Conservation (phyloP, 2,888 invertebrate genomes). For the Podotricha telesiphe region DNA sequence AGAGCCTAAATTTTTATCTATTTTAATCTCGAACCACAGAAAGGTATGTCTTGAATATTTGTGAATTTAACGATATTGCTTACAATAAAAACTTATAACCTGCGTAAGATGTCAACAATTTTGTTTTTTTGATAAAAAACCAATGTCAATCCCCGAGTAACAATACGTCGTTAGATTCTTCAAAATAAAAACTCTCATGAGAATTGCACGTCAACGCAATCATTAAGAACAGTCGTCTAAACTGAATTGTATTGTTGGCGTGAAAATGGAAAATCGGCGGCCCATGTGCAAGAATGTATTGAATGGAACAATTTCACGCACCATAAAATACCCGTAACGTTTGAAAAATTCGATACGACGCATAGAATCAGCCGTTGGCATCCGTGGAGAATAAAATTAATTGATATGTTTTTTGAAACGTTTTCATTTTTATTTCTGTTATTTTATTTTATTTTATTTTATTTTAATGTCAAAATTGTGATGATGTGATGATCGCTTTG, state of each 20-base stretch:
- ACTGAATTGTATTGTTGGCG: conserved; percentile 71
- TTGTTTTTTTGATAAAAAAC: conserved; percentile 11
- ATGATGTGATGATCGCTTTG: conserved; percentile 12
- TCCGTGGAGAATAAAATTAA: conserved; percentile 80
- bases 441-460: conserved; percentile 22
- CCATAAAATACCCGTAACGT: conserved; percentile 73
- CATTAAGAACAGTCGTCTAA: conserved; percentile 69
- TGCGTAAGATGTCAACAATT: background rate
- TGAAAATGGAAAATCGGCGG: conserved; percentile 77
- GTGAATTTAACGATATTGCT: background rate
- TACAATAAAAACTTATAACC: background rate
- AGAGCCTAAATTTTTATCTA: too few relatives aligned
- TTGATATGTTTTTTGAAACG: conserved; percentile 77
- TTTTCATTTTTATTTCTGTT: conserved; percentile 37
- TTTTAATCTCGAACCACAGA: too few relatives aligned
- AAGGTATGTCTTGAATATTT: too few relatives aligned
- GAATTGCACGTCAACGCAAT: conserved; percentile 61
- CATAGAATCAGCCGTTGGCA: conserved; percentile 68
- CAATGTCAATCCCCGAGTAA: conserved; percentile 24
- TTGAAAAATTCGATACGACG: conserved; percentile 65
- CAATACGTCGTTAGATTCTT: conserved; percentile 47
- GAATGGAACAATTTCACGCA: conserved; percentile 80
- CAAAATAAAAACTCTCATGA: conserved; percentile 54
- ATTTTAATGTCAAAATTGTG: conserved; percentile 8
- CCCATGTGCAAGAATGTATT: conserved; percentile 63